A percentile compares a stretch with the other conserved stretches of the same genome.
These are phyloP conservation scores for Gephyroberyx darwinii DNA, from an alignment of 2,797 vertebrate species.

Conservation along the genomic window DNA sequence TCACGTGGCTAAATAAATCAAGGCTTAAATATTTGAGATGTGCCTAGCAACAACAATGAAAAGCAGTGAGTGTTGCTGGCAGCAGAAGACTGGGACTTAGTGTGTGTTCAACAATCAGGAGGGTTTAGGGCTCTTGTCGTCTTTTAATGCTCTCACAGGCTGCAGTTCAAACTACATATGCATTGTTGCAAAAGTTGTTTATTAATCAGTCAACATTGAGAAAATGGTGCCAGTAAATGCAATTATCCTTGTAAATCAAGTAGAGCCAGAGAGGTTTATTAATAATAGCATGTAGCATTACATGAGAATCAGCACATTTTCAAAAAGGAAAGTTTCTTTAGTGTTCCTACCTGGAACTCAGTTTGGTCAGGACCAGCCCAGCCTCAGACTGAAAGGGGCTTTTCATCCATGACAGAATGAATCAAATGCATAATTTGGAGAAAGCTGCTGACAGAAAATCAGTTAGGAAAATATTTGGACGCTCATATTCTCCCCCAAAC, in stretches of 20 bases:
- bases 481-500: conserved; percentile 63
- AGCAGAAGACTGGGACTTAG: conserved; percentile 14
- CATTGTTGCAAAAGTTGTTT: neutral
- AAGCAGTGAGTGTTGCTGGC: conserved; percentile 14
- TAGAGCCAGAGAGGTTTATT: conserved; percentile 7
- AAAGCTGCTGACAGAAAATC: conserved; percentile 81
- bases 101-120: conserved; percentile 40
- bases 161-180: neutral
- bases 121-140: neutral
- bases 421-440: conserved; percentile 76
- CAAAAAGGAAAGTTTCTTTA: conserved; percentile 14
- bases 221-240: neutral
- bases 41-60: conserved; percentile 52
- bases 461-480: conserved; percentile 80
- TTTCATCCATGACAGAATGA: conserved; percentile 77
- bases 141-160: neutral
- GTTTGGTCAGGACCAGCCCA: conserved; percentile 22
- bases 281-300: conserved; percentile 14
- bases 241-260: conserved; percentile 16
- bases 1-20: conserved; percentile 62
- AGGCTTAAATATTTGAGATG: conserved; percentile 46
- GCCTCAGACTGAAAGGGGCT: conserved; percentile 69
- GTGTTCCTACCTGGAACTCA: conserved; percentile 32
- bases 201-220: too few relatives aligned
- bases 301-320: conserved; percentile 17